Conservation (phyloP, 2,797 vertebrate species). For the Pseudochromis fuscus region DNA sequence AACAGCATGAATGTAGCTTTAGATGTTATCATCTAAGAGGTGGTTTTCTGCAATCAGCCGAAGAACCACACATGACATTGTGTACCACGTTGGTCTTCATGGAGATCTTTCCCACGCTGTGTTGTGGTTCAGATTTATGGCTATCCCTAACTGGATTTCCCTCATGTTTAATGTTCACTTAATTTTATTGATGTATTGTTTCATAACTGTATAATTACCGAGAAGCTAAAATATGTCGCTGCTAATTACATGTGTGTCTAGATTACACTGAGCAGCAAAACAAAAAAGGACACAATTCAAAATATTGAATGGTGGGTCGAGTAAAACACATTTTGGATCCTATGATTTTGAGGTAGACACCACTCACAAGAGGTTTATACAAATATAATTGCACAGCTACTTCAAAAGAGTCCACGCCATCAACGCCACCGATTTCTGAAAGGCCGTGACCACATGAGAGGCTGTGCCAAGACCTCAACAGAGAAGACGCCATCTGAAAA, state of each 20-base stretch:
- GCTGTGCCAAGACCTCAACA: conserved; percentile 48
- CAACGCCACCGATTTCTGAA: conserved; percentile 42
- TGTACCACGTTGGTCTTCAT: conserved; percentile 1
- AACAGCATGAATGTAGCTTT: conserved; percentile 1
- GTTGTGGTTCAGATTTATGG: conserved; percentile 29
- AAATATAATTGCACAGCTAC: conserved; percentile 36
- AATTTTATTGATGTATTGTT: conserved; percentile 32
- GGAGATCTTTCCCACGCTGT: conserved; percentile 44
- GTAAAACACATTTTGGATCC: conserved; percentile 22
- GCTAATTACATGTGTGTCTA: conserved; percentile 24
- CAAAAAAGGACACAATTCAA: conserved; percentile 19
- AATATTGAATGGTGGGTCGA: conserved; percentile 2
- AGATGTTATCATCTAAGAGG: conserved; percentile 29
- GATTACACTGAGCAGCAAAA: conserved; percentile 30
- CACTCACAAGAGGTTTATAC: conserved; percentile 25
- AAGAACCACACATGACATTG: conserved; percentile 52
- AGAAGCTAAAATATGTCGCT: conserved; percentile 9
- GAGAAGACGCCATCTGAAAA: conserved; percentile 45
- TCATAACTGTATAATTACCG: conserved; percentile 29
- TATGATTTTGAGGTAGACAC: conserved; percentile 13
- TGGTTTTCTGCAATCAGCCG: conserved; percentile 37
- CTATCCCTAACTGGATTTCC: conserved; percentile 27
- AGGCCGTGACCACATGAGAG: conserved; percentile 50
- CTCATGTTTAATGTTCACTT: conserved; percentile 23
- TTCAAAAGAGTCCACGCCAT: conserved; percentile 48